A percentile compares a stretch with the other conserved stretches of the same genome.
phyloP scores from a whole-genome alignment of 2,113 vertebrate genomes.

The Syngnathus typhle region DNA sequence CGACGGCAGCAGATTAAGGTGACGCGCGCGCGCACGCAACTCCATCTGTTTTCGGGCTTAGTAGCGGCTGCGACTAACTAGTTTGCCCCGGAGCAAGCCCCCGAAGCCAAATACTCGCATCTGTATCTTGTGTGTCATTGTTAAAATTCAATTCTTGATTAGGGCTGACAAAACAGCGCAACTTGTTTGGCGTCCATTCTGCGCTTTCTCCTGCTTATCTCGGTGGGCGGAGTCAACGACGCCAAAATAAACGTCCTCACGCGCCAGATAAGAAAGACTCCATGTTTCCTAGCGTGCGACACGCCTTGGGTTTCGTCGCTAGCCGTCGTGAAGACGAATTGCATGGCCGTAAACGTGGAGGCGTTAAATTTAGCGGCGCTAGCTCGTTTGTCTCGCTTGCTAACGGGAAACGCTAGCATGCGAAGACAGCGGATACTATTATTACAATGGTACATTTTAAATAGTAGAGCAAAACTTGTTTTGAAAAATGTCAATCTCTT shows the following conservation, averaged over 20 bases:
- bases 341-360: not conserved
- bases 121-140: not conserved
- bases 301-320: conserved; percentile 37
- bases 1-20: conserved; percentile 98
- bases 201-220: not conserved
- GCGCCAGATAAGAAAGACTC: not conserved
- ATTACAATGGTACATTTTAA: too few relatives aligned
- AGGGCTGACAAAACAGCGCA: too few relatives aligned
- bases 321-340: conserved; percentile 8
- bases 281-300: conserved; percentile 5
- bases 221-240: too few relatives aligned
- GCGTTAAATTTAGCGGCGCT: too few relatives aligned
- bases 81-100: conserved; percentile 3
- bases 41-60: conserved; percentile 50
- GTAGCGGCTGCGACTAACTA: conserved; percentile 14
- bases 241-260: too few relatives aligned
- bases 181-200: too few relatives aligned
- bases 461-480: too few relatives aligned
- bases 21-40: conserved; percentile 31
- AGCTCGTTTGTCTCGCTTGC: too few relatives aligned
- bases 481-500: too few relatives aligned
- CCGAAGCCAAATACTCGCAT: not conserved
- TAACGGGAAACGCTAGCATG: too few relatives aligned
- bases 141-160: too few relatives aligned
- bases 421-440: too few relatives aligned